Percentiles rank a stretch among this genome's conserved stretches.
phyloP scores from a whole-genome alignment of 2,113 vertebrate species.

The Okapia johnstoni region DNA sequence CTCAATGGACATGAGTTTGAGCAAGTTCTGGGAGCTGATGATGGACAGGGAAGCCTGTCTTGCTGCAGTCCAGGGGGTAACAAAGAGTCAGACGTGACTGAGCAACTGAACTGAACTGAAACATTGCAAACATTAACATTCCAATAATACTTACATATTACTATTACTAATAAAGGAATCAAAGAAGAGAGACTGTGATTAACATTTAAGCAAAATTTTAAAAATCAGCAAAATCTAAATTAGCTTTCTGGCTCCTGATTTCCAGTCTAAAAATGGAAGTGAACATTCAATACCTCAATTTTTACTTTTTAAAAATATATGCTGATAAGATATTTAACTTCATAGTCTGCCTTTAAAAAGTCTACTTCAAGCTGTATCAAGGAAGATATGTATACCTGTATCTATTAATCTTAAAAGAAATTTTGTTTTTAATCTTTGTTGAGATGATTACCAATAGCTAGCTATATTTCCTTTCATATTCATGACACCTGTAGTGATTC shows the following conservation, averaged over 20 bases:
- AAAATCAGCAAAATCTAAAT: slow-evolving; percentile 11
- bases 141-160: not conserved
- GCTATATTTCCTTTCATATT: not conserved
- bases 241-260: not conserved
- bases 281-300: not conserved
- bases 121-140: not conserved
- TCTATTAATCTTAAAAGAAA: not conserved
- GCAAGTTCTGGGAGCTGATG: not conserved
- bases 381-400: not conserved
- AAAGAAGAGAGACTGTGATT: not conserved
- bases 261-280: not conserved
- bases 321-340: slow-evolving; percentile 2
- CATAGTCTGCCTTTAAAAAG: slow-evolving; percentile 19
- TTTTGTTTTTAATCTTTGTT: not conserved
- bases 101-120: not conserved
- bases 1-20: not conserved
- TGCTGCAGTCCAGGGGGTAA: not conserved
- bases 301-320: not conserved
- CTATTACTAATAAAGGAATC: not conserved
- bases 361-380: slow-evolving; percentile 22
- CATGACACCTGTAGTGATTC: not conserved
- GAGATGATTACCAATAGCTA: not conserved
- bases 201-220: not conserved
- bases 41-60: not conserved
- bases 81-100: not conserved